phyloP scores from a whole-genome alignment of 2,888 invertebrate species.

The Tinea pellionella region DNA sequence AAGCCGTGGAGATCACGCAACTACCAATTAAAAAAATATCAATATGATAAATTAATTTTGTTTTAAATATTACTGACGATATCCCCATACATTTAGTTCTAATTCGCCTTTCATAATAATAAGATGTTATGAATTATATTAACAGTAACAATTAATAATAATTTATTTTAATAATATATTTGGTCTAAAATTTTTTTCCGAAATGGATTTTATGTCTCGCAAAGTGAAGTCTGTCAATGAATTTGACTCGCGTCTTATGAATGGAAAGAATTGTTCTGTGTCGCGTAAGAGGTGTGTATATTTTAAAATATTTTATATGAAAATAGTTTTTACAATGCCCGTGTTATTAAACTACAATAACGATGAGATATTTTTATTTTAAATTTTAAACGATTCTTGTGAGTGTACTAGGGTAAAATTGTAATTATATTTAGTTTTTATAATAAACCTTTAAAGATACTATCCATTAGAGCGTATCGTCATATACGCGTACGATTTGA shows the following conservation, averaged over 20 bases:
- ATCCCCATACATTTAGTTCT: not conserved
- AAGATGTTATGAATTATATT: too few relatives aligned
- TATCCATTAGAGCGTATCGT: too few relatives aligned
- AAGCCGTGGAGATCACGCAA: not conserved
- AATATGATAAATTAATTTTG: not conserved
- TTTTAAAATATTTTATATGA: conserved; percentile 13
- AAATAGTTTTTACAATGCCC: not conserved
- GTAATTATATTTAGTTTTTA: too few relatives aligned
- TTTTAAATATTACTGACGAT: not conserved
- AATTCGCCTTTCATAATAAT: not conserved
- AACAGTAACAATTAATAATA: too few relatives aligned
- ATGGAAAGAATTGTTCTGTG: conserved; percentile 35
- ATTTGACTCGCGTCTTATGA: conserved; percentile 45
- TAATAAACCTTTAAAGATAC: too few relatives aligned
- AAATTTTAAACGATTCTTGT: not conserved
- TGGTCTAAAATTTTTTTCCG: not conserved
- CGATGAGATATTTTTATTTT: not conserved
- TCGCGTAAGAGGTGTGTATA: conserved; percentile 39
- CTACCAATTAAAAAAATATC: not conserved
- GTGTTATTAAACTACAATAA: too few relatives aligned
- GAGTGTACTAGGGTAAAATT: too few relatives aligned
- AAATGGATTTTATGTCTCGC: conserved; percentile 49
- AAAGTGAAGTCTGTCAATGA: conserved; percentile 46
- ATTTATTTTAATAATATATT: too few relatives aligned
- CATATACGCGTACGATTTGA: too few relatives aligned